Evolutionary conservation across 2,888 invertebrate genomes (phyloP), one percentile per base, ranked within the genome.

Genomic region (Himalopsyche tibetana): DNA sequence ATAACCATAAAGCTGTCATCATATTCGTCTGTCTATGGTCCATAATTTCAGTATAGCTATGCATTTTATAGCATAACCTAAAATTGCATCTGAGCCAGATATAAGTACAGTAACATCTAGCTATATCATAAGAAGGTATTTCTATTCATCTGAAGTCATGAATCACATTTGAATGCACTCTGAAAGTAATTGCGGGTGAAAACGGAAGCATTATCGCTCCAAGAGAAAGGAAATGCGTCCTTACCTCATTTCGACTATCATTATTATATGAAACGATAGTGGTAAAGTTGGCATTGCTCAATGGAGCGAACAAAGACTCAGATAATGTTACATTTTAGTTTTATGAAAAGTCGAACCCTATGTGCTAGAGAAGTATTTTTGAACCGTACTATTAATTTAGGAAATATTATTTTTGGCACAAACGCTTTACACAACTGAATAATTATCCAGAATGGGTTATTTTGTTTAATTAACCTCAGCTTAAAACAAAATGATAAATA

Each of bases 131-230:
- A 19, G 63, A 63, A 74, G 74, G 74, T 74, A 74, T 74, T 74
- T 74, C 74, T 74, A 74, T 74, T 74, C 74, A 74, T 74, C 74
- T 74, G 36, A 74, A 74, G 38, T 74, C 74, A 74, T 74, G 74
- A 74, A 74, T 74, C 74, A 74, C 28, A 74, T 74, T 74, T 74
- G 28, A 74, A 74, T 74, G 74, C 74, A 74, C 36, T 74, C 74
- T 74, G 74, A 74, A 74, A 74, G 74, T 74, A 74, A 74, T 74
- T 74, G 74, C 74, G 74, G 74, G 74, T 74, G 74, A 74, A 74
- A 74, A 74, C 74, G 74, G 74, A 74, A 74, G 74, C 74, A 74
- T 74, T 74, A 74, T 74, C 74, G 74, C 36, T 74, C 36, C 38
- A 74, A 74, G 74, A 74, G 74, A 74, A 74, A 74, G 74, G 74